phyloP scores from a whole-genome alignment of 2,797 vertebrate species.

The Manis javanica region DNA sequence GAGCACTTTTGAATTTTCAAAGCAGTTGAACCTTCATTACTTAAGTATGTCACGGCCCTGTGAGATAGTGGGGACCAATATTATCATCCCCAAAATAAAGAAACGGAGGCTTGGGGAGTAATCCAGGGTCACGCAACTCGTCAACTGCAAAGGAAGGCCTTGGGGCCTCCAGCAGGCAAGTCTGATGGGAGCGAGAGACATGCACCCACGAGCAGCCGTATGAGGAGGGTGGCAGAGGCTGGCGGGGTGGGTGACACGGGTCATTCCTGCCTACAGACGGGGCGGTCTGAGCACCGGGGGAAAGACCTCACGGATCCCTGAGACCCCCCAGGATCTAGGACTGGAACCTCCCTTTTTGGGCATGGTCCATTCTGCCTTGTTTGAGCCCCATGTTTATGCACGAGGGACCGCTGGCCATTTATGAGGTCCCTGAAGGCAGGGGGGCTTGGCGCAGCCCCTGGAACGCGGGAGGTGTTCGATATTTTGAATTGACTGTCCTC shows the following conservation, averaged over 20 bases:
- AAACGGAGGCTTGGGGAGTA: background rate
- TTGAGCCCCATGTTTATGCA: background rate
- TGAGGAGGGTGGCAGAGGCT: background rate
- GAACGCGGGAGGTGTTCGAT: fast-evolving
- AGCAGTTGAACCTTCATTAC: background rate
- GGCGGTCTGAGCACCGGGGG: too few species aligned
- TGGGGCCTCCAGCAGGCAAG: background rate
- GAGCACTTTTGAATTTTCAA: background rate
- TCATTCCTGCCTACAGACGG: too few species aligned
- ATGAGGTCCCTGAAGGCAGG: background rate
- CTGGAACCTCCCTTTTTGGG: background rate
- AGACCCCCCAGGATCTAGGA: background rate
- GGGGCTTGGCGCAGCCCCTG: background rate
- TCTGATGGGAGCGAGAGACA: too few species aligned
- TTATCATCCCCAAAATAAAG: too few species aligned
- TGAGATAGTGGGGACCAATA: background rate
- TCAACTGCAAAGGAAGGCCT: background rate
- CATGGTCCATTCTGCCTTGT: background rate
- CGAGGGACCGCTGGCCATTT: background rate
- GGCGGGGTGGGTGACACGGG: background rate
- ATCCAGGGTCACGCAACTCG: background rate
- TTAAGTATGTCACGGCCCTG: background rate
- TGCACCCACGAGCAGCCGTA: fast-evolving
- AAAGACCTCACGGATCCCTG: too few species aligned
- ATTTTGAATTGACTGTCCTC: background rate